Evolutionary conservation across 2,888 invertebrate genomes (phyloP), one percentile per base, ranked within the genome.

Genomic region (Colletes collaris): DNA sequence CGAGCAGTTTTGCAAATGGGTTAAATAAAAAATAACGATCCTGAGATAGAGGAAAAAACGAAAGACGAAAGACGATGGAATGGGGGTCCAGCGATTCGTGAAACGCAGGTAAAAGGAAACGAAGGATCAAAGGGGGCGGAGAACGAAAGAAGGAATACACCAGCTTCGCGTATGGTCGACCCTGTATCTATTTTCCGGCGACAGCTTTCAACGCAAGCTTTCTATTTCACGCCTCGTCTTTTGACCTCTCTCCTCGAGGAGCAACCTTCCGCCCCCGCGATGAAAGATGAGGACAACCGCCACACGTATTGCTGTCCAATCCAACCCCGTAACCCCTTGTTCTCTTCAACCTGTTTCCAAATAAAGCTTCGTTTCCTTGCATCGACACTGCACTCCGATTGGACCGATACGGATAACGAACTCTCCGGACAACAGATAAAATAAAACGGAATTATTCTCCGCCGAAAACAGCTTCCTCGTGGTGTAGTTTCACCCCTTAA

Each of bases 201-300:
- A 81, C 80, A 85, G 86, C 84, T 89, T 85, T 77, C 83, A 80
- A 70, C 71, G 73, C 69, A 80, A 79, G 82, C 70, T 86, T 87
- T 83, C 83, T 78, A 82, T 81, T 83, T 79, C 59, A 73, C 62
- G 75, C 70, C 68, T 66, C 63, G 63, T 27, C 77, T 77, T 73
- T 84, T 77, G 74, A 78, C 78, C 79, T 65, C 64, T 65, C 76
- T 69, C 50, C 64, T 35, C 7, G 56, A 27, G 53, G 19, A 49
- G 53, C 60, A 44, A 35, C 72, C 53, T 77, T 65, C 59, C 69
- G 16, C 64, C 19, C 81, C 52, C 19, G 76, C 67, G 79, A 88
- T 83, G 85, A 87, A 79, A 88, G 84, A 86, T 79, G 88, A 82
- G 81, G 79, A 87, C 86, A 87, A 86, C 86, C 88, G 72, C 81